Evolutionary conservation across 2,888 invertebrate genomes (phyloP), one percentile per base, ranked within the genome.

Genomic region (Mantis religiosa): DNA sequence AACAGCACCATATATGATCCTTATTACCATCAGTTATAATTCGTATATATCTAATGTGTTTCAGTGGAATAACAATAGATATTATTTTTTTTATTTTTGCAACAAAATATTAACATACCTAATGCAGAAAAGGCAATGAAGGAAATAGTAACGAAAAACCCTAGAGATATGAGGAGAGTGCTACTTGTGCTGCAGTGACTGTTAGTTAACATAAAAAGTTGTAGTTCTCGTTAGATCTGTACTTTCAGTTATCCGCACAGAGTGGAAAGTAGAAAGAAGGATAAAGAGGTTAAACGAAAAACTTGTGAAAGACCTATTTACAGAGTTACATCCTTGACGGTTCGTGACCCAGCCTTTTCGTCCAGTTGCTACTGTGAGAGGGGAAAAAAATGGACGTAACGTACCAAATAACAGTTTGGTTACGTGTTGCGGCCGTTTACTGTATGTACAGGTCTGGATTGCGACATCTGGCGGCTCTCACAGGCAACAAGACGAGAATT

Each of bases 261-360:
- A 88, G 87, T 3, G 20, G 85, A 14, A 91, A 92, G 27, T 91
- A 91, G 85, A 91, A 91, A 8, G 91, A 90, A 14, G 92, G 91
- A 6, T 91, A 92, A 87, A 91, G 91, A 9, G 91, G 92, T 47
- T 92, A 92, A 15, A 93, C 93, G 8, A 92, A 92, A 34, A 92
- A 93, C 6, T 71, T 71, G 54, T 6, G 54, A 20, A 71, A 71
- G 54, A 71, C 54, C 54, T 71, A 71, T 20, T 71, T 71, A 71
- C 54, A 71, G 54, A 71, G 20, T 71, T 71, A 20, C 54, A 20
- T 71, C 54, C 54, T 71, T 71, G 20, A 20, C 54, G 25, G 54
- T 20, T 71, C 54, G 54, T 71, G 54, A 71, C 54, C 54, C 54
- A 71, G 54, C 20, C 54, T 71, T 20, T 12, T 71, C 54, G 20